A percentile compares a stretch with the other conserved stretches of the same genome.
phyloP scores from a whole-genome alignment of 2,888 invertebrate species.

The Andrena trimmerana region DNA sequence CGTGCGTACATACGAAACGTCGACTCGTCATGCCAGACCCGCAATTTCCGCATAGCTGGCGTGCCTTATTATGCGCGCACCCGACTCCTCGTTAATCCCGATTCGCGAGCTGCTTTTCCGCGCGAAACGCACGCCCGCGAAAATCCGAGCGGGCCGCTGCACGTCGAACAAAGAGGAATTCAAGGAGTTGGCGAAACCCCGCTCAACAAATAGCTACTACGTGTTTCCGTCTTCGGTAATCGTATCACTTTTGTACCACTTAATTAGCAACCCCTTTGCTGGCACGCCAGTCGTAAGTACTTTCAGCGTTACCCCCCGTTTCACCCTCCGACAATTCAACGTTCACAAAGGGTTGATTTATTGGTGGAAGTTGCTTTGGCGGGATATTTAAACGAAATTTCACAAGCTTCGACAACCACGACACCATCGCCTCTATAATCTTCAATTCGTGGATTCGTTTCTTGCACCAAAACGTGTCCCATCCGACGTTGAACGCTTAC shows the following conservation, averaged over 20 bases:
- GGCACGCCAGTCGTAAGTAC: neutral
- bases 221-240: constrained; percentile 32
- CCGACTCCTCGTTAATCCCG: constrained; percentile 29
- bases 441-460: no score
- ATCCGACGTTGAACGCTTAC: no score
- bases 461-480: no score
- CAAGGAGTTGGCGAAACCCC: constrained; percentile 31
- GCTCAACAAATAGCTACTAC: constrained; percentile 5
- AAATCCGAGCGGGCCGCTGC: constrained; percentile 4
- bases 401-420: neutral
- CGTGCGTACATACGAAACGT: constrained; percentile 45
- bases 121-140: neutral
- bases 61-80: constrained; percentile 35
- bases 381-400: neutral
- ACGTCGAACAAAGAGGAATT: constrained; percentile 5
- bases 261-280: neutral
- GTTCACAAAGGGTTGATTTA: neutral
- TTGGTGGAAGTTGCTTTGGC: neutral
- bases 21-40: constrained; percentile 20
- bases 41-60: constrained; percentile 43
- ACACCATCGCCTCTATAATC: neutral
- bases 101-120: constrained; percentile 15
- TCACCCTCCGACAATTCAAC: neutral
- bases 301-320: neutral
- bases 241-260: neutral